Conservation (phyloP, 2,888 invertebrate species). For the Apodemia mormo region DNA sequence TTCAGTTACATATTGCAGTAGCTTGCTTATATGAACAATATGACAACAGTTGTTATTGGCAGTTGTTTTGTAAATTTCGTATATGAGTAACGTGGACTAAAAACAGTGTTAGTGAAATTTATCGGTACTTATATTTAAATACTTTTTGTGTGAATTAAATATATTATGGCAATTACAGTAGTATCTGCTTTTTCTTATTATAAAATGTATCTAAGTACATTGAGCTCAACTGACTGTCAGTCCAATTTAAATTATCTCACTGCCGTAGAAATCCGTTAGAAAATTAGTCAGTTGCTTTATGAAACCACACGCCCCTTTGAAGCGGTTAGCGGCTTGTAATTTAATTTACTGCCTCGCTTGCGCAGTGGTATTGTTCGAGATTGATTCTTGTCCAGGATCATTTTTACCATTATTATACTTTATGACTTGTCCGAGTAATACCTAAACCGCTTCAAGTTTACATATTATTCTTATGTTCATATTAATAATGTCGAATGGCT, state of each 20-base stretch:
- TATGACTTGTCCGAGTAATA: too few species aligned
- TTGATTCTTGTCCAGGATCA: neutral
- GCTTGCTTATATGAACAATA: too few species aligned
- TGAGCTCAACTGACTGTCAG: neutral
- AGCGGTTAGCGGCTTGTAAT: conserved; percentile 15
- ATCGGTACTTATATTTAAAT: too few species aligned
- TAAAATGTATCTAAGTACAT: neutral
- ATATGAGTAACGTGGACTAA: too few species aligned
- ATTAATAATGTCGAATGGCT: too few species aligned
- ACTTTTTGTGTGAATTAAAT: neutral
- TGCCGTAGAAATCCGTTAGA: neutral
- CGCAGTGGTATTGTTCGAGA: neutral
- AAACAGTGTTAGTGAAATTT: too few species aligned
- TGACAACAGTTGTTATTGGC: too few species aligned
- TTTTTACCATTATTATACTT: neutral
- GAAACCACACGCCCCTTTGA: conserved; percentile 8
- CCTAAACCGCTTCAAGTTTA: too few species aligned
- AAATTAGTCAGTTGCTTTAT: conserved; percentile 16
- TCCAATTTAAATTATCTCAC: conserved; percentile 1
- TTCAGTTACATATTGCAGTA: too few species aligned
- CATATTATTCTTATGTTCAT: too few species aligned
- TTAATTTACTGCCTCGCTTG: conserved; percentile 5
- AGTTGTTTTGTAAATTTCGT: too few species aligned
- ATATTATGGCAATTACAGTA: neutral
- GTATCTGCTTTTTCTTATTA: neutral